Evolutionary conservation across 1,140 invertebrate genomes (phyloP).

Genomic region (Pseudachorutes palmiensis): DNA sequence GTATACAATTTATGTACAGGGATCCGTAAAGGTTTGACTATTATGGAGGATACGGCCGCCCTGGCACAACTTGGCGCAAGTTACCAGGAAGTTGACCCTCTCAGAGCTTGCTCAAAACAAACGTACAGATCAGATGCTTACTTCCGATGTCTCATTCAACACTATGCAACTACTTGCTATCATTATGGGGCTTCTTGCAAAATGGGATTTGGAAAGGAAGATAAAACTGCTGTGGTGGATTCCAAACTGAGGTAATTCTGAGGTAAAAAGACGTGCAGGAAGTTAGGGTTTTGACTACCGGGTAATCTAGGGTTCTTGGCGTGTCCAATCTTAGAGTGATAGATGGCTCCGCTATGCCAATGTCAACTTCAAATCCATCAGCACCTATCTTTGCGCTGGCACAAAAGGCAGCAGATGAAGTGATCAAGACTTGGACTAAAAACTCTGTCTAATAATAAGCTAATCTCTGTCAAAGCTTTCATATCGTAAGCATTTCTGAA

Average conservation of each 20-base stretch:
- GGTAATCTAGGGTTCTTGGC: neutral
- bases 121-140: neutral
- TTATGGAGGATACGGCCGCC: neutral
- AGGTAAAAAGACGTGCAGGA: neutral
- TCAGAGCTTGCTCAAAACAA: neutral
- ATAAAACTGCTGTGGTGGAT: neutral
- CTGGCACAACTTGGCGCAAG: neutral
- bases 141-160: neutral
- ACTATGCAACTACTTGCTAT: neutral
- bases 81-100: neutral
- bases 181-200: neutral
- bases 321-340: neutral
- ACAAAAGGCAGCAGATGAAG: neutral
- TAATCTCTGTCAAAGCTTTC: too few species aligned
- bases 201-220: neutral
- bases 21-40: neutral
- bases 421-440: too few species aligned
- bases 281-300: neutral
- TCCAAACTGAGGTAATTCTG: neutral
- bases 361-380: neutral
- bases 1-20: too few species aligned
- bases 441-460: too few species aligned
- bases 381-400: neutral
- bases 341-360: neutral
- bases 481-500: too few species aligned